Base-by-base conservation (phyloP, 2,113 vertebrate species). In the Canis aureus region DNA sequence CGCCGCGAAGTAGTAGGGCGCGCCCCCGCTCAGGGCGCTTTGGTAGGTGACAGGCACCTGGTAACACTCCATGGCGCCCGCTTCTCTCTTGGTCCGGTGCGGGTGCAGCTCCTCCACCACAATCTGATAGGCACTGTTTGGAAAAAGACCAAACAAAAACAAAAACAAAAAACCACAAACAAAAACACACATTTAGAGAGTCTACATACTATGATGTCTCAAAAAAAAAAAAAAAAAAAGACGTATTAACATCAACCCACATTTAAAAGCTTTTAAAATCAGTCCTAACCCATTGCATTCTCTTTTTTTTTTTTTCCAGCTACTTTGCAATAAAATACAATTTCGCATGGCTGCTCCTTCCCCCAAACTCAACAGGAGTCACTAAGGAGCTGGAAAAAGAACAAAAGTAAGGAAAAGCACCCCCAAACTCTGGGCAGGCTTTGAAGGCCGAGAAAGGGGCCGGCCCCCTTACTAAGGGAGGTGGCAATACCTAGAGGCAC, bases 1-100 rank as follows among this genome's bases (percentile, higher is more conserved):
- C 0, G 99, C 99, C 2, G 99, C 99, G 84, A 99, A 99, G 98
- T 99, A 99, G 98, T 99, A 99, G 0, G 99, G 99, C 0, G 99
- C 99, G 3, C 99, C 99, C 19, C 99, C 98, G 0, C 98, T 99
- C 55, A 99, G 98, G 29, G 99, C 99, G 0, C 98, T 99, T 95
- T 99, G 99, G 96, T 99, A 99, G 20, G 99, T 99, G 89, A 99
- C 98, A 0, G 99, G 99, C 59, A 99, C 98, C 98, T 99, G 99
- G 89, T 99, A 99, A 98, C 99, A 99, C 91, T 99, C 99, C 98
- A 99, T 99, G 15, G 99, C 98, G 10, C 99, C 98, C 0, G 99
- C 99, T 92, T 99, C 99, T 76, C 99, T 98, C 85, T 99, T 99
- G 1, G 99, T 99, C 49, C 99, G 98, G 92, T 99, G 99, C 0